Conservation (phyloP, 2,113 vertebrate genomes). For the Scomber japonicus region DNA sequence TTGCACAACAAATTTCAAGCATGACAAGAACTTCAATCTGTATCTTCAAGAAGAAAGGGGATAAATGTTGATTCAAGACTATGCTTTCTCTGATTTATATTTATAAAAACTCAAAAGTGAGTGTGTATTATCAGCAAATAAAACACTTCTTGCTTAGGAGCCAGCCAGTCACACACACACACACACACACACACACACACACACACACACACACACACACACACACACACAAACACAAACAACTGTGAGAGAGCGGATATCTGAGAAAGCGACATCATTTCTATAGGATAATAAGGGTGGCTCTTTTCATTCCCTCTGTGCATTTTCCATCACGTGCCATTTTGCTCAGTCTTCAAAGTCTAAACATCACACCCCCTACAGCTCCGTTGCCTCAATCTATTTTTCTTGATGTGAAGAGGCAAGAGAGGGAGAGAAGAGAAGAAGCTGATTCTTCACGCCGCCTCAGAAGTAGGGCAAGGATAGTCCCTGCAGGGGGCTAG, state of each 20-base stretch:
- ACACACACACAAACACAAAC: conserved; percentile 13
- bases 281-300: conserved; percentile 35
- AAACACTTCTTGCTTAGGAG: conserved; percentile 13
- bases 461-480: conserved; percentile 83
- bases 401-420: conserved; percentile 57
- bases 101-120: conserved; percentile 1
- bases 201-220: neutral
- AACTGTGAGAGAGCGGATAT: conserved; percentile 30
- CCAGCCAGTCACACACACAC: neutral
- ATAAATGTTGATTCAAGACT: neutral
- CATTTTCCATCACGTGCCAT: conserved; percentile 44
- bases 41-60: neutral
- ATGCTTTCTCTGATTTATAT: neutral
- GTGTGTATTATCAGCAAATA: conserved; percentile 15
- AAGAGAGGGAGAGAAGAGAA: conserved; percentile 40
- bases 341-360: conserved; percentile 60
- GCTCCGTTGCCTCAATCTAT: conserved; percentile 70
- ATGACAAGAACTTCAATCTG: neutral
- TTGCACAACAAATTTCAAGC: neutral
- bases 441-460: conserved; percentile 78
- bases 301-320: conserved; percentile 9
- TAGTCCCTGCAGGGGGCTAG: conserved; percentile 63
- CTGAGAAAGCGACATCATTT: conserved; percentile 13
- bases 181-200: too few relatives aligned
- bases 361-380: conserved; percentile 50